Evolutionary conservation across 1,140 invertebrate genomes (phyloP).

Genomic region (Planococcus citri): DNA sequence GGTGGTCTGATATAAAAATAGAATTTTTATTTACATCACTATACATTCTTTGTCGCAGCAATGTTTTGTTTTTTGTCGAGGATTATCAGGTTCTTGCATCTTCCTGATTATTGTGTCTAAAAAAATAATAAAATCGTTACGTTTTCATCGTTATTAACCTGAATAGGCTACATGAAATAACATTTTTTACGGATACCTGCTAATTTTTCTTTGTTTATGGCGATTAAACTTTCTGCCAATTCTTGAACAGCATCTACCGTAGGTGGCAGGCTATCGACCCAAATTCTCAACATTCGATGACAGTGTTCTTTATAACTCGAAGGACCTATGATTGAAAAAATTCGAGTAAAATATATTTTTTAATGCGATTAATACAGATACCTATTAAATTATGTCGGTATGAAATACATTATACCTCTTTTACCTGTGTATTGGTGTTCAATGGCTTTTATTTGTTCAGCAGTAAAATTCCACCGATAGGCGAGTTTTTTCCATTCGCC

Average conservation of each 20-base stretch:
- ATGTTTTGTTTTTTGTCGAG: background rate
- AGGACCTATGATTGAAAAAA: conserved; percentile 40
- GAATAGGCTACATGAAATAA: background rate
- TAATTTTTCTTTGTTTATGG: conserved; percentile 46
- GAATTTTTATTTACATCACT: conserved; percentile 5
- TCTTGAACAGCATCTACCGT: conserved; percentile 48
- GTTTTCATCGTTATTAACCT: background rate
- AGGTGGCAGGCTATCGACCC: conserved; percentile 49
- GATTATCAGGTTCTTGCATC: background rate
- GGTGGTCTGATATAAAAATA: background rate
- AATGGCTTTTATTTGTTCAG: conserved; percentile 57
- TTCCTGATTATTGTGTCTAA: background rate
- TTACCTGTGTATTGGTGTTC: conserved; percentile 66
- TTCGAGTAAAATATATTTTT: background rate
- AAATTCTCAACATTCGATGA: conserved; percentile 54
- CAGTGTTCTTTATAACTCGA: conserved; percentile 64
- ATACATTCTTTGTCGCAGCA: conserved; percentile 4
- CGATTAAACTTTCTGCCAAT: conserved; percentile 49
- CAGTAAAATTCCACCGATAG: conserved; percentile 54
- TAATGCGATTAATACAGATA: background rate
- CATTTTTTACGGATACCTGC: conserved; percentile 37
- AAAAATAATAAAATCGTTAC: background rate
- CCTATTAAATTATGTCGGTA: background rate
- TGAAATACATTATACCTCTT: too few relatives aligned
- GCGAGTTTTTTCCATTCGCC: conserved; percentile 60